These are phyloP conservation scores for Lithophane semibrunnea DNA, from an alignment of 2,888 invertebrate genomes.

Conservation along the genomic window DNA sequence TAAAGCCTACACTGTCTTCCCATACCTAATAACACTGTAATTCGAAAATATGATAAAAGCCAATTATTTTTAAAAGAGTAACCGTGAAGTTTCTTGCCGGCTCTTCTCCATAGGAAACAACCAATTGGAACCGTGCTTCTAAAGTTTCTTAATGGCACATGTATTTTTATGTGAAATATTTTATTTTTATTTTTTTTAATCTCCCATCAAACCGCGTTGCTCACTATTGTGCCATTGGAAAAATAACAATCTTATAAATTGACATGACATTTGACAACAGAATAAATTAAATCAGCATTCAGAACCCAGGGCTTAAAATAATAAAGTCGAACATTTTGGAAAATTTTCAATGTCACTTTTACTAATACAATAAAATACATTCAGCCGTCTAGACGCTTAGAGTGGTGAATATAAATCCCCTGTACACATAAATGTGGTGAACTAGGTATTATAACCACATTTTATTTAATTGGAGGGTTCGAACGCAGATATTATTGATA, in stretches of 20 bases:
- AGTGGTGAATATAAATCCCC: constrained; percentile 26
- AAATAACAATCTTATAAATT: not conserved
- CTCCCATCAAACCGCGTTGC: too few relatives aligned
- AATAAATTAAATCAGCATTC: constrained; percentile 3
- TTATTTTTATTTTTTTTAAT: too few relatives aligned
- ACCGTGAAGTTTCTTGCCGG: too few relatives aligned
- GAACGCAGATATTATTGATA: not conserved
- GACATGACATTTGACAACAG: constrained; percentile 8
- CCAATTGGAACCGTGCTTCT: too few relatives aligned
- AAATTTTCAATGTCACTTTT: constrained; percentile 25
- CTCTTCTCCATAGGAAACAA: too few relatives aligned
- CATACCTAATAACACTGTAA: too few relatives aligned
- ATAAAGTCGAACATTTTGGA: constrained; percentile 5
- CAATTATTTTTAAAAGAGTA: too few relatives aligned
- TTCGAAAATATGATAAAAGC: too few relatives aligned
- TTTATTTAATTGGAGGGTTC: constrained; percentile 27
- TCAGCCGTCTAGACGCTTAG: constrained; percentile 40
- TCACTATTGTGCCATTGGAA: too few relatives aligned
- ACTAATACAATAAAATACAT: constrained; percentile 22
- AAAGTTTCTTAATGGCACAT: too few relatives aligned
- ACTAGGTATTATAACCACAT: constrained; percentile 5
- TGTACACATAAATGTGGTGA: constrained; percentile 6
- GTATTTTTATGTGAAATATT: too few relatives aligned
- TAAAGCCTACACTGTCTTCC: too few relatives aligned
- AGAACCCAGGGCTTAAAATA: constrained; percentile 15